Percentiles rank a stretch among this genome's conserved stretches.
phyloP scores from a whole-genome alignment of 2,797 vertebrate genomes.

The Thripadectes ignobilis region DNA sequence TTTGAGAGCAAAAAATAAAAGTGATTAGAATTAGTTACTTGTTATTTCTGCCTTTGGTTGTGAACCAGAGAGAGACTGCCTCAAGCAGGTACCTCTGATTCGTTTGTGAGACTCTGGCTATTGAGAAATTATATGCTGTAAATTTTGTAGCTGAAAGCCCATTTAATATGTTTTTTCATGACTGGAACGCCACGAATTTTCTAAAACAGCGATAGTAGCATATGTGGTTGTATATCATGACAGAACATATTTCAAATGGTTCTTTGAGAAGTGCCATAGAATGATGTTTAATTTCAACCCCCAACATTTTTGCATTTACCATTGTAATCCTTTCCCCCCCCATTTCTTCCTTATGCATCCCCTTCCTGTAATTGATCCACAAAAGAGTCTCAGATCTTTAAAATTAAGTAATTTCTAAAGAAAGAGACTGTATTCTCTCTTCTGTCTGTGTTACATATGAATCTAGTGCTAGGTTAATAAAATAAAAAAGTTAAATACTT shows the following conservation, averaged over 20 bases:
- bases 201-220: conserved; percentile 20
- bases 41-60: background rate
- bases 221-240: background rate
- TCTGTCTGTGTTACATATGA: background rate
- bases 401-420: background rate
- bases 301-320: background rate
- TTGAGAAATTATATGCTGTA: conserved; percentile 55
- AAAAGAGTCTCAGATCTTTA: background rate
- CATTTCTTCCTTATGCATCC: background rate
- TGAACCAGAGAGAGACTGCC: background rate
- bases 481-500: background rate
- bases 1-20: conserved; percentile 19
- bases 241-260: conserved; percentile 20
- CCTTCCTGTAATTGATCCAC: background rate
- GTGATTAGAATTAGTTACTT: conserved; percentile 1
- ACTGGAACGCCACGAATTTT: conserved; percentile 48
- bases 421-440: background rate
- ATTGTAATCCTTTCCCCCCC: background rate
- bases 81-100: conserved; percentile 14
- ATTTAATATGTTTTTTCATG: conserved; percentile 57
- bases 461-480: background rate
- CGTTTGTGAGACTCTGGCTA: background rate
- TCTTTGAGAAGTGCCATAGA: background rate
- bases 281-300: conserved; percentile 6
- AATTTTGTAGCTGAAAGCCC: conserved; percentile 53